phyloP scores from a whole-genome alignment of 2,113 vertebrate species.

The Lagopus muta region DNA sequence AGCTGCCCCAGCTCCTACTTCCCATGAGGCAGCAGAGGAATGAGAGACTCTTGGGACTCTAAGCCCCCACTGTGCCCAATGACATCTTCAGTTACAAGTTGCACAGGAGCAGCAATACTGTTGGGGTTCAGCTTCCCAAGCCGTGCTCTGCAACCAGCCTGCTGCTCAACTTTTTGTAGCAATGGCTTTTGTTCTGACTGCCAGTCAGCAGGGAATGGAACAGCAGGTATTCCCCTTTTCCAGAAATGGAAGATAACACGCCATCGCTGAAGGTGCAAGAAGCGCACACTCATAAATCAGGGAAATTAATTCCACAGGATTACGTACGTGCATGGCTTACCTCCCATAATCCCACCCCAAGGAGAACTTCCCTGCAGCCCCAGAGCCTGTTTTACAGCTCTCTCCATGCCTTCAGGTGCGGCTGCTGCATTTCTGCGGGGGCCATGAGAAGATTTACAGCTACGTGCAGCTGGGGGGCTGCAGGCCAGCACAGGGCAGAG shows the following conservation, averaged over 20 bases:
- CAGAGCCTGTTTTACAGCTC: not conserved
- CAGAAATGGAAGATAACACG: not conserved
- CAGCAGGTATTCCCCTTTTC: not conserved
- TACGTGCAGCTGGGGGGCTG: not conserved
- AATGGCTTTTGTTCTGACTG: not conserved
- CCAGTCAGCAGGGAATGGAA: not conserved
- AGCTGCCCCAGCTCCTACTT: not conserved
- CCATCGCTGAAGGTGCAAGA: constrained; percentile 56
- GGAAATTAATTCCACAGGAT: constrained; percentile 34
- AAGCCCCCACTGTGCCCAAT: not conserved
- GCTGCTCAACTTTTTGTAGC: not conserved
- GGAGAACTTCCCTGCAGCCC: not conserved
- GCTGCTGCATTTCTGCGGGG: not conserved
- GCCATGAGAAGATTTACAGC: not conserved
- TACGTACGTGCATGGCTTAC: not conserved
- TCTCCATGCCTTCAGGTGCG: not conserved
- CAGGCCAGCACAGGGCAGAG: not conserved
- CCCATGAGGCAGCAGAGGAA: not conserved
- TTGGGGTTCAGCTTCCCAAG: not conserved
- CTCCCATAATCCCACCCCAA: constrained; percentile 18
- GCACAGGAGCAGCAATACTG: not conserved
- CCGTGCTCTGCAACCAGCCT: not conserved
- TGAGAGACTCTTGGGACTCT: not conserved
- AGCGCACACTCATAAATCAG: constrained; percentile 61
- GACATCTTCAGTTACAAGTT: not conserved